A percentile compares a stretch with the other conserved stretches of the same genome.
Evolutionary conservation across 1,140 invertebrate genomes (phyloP).

Genomic region (Lepidurus apus): DNA sequence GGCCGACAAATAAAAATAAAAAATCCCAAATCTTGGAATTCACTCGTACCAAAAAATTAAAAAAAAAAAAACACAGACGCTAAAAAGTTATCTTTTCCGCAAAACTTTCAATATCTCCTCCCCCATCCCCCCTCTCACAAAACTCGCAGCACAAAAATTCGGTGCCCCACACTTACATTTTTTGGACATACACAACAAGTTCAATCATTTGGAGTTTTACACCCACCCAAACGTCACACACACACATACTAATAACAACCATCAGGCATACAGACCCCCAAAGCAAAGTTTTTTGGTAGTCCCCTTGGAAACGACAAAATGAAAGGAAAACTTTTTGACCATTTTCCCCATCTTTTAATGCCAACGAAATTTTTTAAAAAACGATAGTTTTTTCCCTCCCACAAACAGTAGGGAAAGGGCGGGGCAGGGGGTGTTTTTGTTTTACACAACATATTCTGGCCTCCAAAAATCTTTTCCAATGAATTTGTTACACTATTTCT

Average conservation of each 20-base stretch:
- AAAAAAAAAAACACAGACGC: not conserved
- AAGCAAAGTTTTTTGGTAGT: not conserved
- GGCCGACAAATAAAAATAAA: not conserved
- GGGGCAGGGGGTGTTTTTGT: not conserved
- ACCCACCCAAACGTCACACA: slow-evolving; percentile 2
- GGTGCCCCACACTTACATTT: slow-evolving; percentile 8
- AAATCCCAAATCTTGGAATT: slow-evolving; percentile 5
- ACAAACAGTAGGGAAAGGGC: not conserved
- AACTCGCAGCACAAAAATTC: not conserved
- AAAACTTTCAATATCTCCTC: not conserved
- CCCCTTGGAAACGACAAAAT: not conserved
- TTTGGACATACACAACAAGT: not conserved
- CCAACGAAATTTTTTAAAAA: not conserved
- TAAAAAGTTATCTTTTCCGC: not conserved
- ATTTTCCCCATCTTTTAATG: not conserved
- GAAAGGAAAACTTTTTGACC: slow-evolving; percentile 5
- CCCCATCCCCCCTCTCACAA: not conserved
- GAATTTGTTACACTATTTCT: not conserved
- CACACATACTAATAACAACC: slow-evolving; percentile 9
- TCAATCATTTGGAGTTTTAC: slow-evolving; percentile 5
- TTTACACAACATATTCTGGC: not conserved
- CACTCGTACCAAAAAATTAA: not conserved
- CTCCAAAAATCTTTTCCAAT: not conserved
- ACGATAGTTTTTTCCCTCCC: not conserved
- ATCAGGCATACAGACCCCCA: not conserved